Conservation (phyloP, 2,888 invertebrate genomes). For the Agriopis aurantiaria region DNA sequence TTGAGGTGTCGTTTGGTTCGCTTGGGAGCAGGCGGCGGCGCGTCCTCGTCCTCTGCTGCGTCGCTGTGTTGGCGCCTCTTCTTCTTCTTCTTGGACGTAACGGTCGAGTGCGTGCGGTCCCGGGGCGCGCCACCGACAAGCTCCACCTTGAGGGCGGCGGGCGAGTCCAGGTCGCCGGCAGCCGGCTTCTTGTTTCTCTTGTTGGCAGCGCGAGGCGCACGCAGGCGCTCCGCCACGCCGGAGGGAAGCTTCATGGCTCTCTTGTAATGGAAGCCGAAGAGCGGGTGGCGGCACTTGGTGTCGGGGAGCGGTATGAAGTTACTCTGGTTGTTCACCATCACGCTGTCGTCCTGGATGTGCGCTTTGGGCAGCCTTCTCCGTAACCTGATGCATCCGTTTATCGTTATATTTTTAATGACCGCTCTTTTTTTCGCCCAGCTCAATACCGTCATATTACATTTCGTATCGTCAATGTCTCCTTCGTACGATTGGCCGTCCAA, state of each 20-base stretch:
- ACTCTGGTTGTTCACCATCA: slow-evolving; percentile 57
- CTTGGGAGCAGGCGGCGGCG: background rate
- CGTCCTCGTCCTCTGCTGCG: background rate
- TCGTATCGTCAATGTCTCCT: slow-evolving; percentile 53
- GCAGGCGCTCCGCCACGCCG: slow-evolving; percentile 56
- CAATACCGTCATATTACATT: slow-evolving; percentile 51
- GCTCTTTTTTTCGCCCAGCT: slow-evolving; percentile 48
- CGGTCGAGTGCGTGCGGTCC: background rate
- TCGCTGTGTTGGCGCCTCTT: slow-evolving; percentile 21
- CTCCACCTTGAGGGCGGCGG: background rate
- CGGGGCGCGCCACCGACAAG: background rate
- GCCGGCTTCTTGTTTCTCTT: background rate
- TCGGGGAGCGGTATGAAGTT: slow-evolving; percentile 73
- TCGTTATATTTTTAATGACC: slow-evolving; percentile 55
- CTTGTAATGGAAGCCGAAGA: slow-evolving; percentile 73
- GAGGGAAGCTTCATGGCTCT: slow-evolving; percentile 64
- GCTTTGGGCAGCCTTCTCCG: slow-evolving; percentile 71
- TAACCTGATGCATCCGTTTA: slow-evolving; percentile 60
- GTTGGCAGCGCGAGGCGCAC: slow-evolving; percentile 12
- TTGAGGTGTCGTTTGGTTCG: slow-evolving; percentile 11
- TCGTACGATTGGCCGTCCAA: slow-evolving; percentile 66
- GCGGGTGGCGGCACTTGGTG: slow-evolving; percentile 75
- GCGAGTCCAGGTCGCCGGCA: background rate
- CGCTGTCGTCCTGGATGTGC: slow-evolving; percentile 58
- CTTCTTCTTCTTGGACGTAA: slow-evolving; percentile 21